Evolutionary conservation across 1,140 invertebrate genomes (phyloP).

Genomic region (Radopholus similis): DNA sequence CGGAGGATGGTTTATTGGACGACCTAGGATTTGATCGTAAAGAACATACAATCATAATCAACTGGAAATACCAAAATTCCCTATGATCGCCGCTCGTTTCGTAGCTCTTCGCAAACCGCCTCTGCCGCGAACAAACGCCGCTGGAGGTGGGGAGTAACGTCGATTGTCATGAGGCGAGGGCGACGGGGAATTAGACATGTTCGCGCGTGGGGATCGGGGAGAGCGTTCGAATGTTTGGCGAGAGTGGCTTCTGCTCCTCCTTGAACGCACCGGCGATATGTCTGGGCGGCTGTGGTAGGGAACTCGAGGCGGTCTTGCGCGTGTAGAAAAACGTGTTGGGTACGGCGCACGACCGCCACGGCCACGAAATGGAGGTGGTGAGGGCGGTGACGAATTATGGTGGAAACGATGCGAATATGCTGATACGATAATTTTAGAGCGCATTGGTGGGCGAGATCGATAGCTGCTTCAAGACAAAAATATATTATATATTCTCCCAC

Average conservation of each 20-base stretch:
- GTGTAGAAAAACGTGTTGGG: not conserved
- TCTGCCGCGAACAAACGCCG: not conserved
- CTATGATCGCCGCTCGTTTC: not conserved
- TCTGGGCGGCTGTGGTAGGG: conserved; percentile 5
- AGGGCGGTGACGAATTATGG: not conserved
- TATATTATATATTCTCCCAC: too few relatives aligned
- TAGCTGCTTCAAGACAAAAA: too few relatives aligned
- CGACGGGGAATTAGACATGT: not conserved
- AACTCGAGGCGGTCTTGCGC: not conserved
- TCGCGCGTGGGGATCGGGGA: not conserved
- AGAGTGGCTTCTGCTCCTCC: not conserved
- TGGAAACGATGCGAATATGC: too few relatives aligned
- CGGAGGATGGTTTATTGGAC: conserved; percentile 12
- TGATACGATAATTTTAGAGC: too few relatives aligned
- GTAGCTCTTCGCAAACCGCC: not conserved
- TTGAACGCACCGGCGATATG: not conserved
- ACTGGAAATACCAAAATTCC: conserved; percentile 3
- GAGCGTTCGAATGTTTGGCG: not conserved
- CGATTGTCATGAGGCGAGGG: not conserved
- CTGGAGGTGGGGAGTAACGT: not conserved
- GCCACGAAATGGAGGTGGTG: not conserved
- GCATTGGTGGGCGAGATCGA: too few relatives aligned
- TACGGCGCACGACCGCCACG: not conserved
- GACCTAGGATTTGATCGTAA: not conserved
- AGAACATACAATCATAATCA: not conserved